Evolutionary conservation across 2,113 vertebrate species (phyloP).

Genomic region (Chinchilla lanigera): DNA sequence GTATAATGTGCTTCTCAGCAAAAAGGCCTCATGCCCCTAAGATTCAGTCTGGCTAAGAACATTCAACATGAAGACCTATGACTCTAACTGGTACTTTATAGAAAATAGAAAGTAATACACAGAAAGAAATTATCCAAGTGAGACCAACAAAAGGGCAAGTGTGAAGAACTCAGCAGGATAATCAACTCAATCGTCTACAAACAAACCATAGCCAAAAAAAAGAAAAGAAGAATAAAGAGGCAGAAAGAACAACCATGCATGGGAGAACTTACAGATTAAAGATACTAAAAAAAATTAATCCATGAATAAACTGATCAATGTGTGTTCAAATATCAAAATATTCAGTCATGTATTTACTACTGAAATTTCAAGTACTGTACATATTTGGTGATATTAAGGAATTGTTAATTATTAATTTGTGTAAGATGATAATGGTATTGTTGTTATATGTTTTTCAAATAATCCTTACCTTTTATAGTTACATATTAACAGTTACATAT

Average conservation of each 20-base stretch:
- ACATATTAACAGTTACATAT: no score
- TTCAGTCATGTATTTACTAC: background rate
- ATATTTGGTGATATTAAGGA: background rate
- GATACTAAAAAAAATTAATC: background rate
- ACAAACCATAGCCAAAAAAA: background rate
- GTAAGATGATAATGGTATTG: background rate
- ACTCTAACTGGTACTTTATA: background rate
- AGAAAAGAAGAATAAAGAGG: background rate
- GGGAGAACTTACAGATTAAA: background rate
- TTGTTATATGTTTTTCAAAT: background rate
- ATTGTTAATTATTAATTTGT: background rate
- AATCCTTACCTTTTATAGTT: background rate
- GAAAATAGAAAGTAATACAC: background rate
- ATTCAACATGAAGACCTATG: background rate
- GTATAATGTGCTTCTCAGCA: background rate
- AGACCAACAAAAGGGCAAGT: background rate
- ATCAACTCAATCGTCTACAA: background rate
- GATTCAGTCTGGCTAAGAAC: background rate
- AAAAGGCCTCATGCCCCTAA: background rate
- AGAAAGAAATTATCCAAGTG: background rate
- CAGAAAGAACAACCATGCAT: background rate
- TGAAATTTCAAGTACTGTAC: background rate
- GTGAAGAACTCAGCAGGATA: background rate
- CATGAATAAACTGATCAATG: background rate
- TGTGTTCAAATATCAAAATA: constrained; percentile 5